Evolutionary conservation across 2,888 invertebrate genomes (phyloP), one percentile per base, ranked within the genome.

Genomic region (Drosophila niveifrons): DNA sequence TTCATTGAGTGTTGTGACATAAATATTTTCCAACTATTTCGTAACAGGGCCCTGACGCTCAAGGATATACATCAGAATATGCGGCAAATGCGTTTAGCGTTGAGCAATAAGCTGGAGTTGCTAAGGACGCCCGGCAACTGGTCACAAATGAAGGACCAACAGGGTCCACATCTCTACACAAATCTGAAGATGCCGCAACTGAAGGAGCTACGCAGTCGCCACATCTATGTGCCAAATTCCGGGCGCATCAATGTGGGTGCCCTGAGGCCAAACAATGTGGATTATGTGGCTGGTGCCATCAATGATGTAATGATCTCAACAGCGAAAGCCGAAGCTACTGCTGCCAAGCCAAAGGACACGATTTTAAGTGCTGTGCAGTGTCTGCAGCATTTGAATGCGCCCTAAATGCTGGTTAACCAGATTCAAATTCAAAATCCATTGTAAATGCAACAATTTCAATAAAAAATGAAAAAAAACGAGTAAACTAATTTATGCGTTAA

Each of bases 171-270:
- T 61, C 17, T 75, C 0, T 71, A 56, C 3, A 69, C 59, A 34
- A 62, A 62, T 52, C 57, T 78, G 0, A 57, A 41, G n/a, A 8
- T 28, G 6, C 28, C 51, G 1, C 72, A 80, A 13, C 55, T 80
- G 11, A 43, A 51, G 31, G 17, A 64, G 11, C 56, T 80, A 2
- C 65, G 52, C 3, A 48, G 1, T 2, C 56, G 61, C 6, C 81
- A 80, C 36, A 48, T 80, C 31, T 80, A 80, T 65, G 53, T 80
- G 15, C 67, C 72, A 9, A 50, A 51, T 28, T 70, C 66, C 10
- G 81, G 81, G 13, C 72, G 81, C 23, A 67, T 72, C n/a, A 80
- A 78, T 53, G 34, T 78, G 6, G 63, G 67, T 6, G 65, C 66
- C 10, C 23, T 80, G 7, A 52, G 17, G 9, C 11, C 52, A 1